phyloP scores from a whole-genome alignment of 2,888 invertebrate species.

The Thalpophila matura region DNA sequence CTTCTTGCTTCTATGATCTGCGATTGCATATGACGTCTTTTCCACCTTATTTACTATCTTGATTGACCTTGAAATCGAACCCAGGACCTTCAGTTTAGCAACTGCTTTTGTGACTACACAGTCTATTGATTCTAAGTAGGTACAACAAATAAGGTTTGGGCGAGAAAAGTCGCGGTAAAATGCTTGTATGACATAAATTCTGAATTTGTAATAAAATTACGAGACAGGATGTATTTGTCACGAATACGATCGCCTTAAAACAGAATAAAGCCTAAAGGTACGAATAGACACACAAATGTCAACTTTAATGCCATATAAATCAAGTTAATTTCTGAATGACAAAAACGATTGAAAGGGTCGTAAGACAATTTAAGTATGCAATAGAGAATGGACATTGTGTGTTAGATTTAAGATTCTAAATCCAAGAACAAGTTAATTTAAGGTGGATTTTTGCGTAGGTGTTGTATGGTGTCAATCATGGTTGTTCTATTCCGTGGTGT shows the following conservation, averaged over 20 bases:
- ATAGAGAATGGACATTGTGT: background rate
- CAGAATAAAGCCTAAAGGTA: background rate
- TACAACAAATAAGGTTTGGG: too few relatives aligned
- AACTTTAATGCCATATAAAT: background rate
- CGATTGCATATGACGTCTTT: too few relatives aligned
- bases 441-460: constrained; percentile 15
- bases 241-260: constrained; percentile 21
- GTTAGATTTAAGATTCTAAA: background rate
- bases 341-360: background rate
- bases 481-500: too few relatives aligned
- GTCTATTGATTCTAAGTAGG: too few relatives aligned
- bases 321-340: background rate
- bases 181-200: constrained; percentile 11
- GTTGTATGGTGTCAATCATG: constrained; percentile 17
- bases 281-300: background rate
- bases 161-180: background rate
- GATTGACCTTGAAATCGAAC: too few relatives aligned
- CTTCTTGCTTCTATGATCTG: too few relatives aligned
- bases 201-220: constrained; percentile 13
- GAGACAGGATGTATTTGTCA: constrained; percentile 46
- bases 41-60: too few relatives aligned
- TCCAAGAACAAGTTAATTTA: background rate
- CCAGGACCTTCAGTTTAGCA: too few relatives aligned
- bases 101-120: too few relatives aligned
- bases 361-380: background rate